Conservation (phyloP, 2,797 vertebrate species). For the Gadopsis bispinosus region DNA sequence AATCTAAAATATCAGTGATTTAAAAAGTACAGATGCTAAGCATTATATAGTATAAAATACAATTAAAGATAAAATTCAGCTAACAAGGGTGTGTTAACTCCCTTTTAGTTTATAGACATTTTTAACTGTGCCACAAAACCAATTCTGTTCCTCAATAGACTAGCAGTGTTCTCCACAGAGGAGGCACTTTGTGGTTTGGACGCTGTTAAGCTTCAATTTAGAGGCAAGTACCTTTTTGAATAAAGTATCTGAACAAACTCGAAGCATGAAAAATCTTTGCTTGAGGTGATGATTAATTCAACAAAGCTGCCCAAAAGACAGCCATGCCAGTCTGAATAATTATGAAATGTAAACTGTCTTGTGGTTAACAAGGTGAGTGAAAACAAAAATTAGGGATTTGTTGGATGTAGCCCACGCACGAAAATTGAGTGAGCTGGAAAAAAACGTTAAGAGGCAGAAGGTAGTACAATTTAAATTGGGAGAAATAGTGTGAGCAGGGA, state of each 20-base stretch:
- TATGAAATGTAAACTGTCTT: slow-evolving; percentile 44
- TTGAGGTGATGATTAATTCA: slow-evolving; percentile 53
- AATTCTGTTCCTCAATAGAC: slow-evolving; percentile 5
- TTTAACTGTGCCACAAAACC: slow-evolving; percentile 10
- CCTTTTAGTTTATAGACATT: slow-evolving; percentile 1
- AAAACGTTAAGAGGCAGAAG: not conserved
- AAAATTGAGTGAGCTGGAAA: slow-evolving; percentile 6
- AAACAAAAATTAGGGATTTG: slow-evolving; percentile 50
- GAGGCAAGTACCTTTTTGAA: slow-evolving; percentile 19
- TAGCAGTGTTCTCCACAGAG: slow-evolving; percentile 6
- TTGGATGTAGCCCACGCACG: slow-evolving; percentile 17
- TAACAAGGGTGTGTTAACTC: not conserved
- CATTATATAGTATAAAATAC: too few species aligned
- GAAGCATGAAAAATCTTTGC: slow-evolving; percentile 37
- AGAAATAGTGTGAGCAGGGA: slow-evolving; percentile 1
- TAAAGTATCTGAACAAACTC: slow-evolving; percentile 40
- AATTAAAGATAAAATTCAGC: too few species aligned
- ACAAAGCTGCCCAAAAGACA: slow-evolving; percentile 39
- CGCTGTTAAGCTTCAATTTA: slow-evolving; percentile 30
- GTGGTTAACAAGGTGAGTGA: slow-evolving; percentile 50
- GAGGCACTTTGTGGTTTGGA: slow-evolving; percentile 34
- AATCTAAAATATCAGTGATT: too few species aligned
- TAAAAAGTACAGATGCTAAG: too few species aligned
- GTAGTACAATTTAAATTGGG: not conserved
- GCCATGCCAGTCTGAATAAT: slow-evolving; percentile 38